Evolutionary conservation across 2,797 vertebrate species (phyloP).

Genomic region (Lacerta bilineata): DNA sequence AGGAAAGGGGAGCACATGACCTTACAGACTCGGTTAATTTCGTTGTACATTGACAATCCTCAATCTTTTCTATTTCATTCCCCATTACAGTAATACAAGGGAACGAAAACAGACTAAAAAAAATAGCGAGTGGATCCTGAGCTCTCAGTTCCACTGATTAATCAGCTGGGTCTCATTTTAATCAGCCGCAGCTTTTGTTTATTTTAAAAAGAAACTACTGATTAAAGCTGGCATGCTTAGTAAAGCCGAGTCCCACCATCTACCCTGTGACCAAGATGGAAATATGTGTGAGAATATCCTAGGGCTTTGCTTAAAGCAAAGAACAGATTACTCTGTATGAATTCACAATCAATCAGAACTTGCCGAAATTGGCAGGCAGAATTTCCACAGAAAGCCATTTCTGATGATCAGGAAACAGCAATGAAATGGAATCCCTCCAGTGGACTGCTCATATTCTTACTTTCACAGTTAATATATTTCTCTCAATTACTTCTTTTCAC

Average conservation of each 20-base stretch:
- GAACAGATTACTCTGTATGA: neutral
- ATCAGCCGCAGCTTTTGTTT: neutral
- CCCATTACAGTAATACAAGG: neutral
- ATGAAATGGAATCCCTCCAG: neutral
- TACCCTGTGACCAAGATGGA: neutral
- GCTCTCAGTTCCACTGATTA: neutral
- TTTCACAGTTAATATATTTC: conserved; percentile 66
- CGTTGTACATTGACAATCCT: neutral
- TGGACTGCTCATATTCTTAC: neutral
- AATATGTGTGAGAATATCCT: neutral
- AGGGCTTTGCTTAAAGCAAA: neutral
- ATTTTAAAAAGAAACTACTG: neutral
- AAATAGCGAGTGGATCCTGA: neutral
- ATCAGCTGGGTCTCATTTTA: neutral
- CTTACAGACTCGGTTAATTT: no score
- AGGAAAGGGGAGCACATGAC: no score
- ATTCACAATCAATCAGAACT: neutral
- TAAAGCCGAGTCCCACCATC: neutral
- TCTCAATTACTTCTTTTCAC: conserved; percentile 69
- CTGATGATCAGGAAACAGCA: neutral
- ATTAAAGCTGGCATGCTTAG: neutral
- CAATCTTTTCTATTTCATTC: neutral
- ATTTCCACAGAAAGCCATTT: neutral
- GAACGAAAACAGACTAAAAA: neutral
- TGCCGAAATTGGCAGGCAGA: neutral